A percentile compares a stretch with the other conserved stretches of the same genome.
These are phyloP conservation scores for Boloria selene DNA, from an alignment of 2,888 invertebrate species.

Conservation along the genomic window DNA sequence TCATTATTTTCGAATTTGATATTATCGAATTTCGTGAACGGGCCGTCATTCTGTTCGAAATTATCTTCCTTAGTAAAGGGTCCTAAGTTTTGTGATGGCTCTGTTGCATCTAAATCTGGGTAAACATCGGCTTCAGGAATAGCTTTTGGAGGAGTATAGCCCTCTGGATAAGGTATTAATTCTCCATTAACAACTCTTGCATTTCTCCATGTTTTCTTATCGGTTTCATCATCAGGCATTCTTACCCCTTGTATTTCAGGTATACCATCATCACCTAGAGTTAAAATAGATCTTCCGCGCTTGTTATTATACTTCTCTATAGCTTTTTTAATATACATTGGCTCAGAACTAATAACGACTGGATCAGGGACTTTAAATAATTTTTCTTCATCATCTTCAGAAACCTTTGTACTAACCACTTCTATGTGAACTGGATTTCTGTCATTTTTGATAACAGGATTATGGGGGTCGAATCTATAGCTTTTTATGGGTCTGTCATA, in stretches of 20 bases:
- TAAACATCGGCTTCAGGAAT: slow-evolving; percentile 82
- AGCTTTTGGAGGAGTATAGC: slow-evolving; percentile 84
- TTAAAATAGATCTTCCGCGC: slow-evolving; percentile 84
- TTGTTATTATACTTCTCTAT: slow-evolving; percentile 80
- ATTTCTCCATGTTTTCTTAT: slow-evolving; percentile 93
- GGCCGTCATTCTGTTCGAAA: slow-evolving; percentile 80
- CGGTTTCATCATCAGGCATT: slow-evolving; percentile 92
- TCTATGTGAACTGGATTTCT: slow-evolving; percentile 82
- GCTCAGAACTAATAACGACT: slow-evolving; percentile 85
- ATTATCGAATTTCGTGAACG: slow-evolving; percentile 84
- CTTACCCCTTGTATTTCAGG: slow-evolving; percentile 91
- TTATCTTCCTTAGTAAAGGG: slow-evolving; percentile 85
- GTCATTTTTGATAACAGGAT: slow-evolving; percentile 78
- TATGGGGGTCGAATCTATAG: slow-evolving; percentile 75
- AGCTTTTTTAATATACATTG: slow-evolving; percentile 81
- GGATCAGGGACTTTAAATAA: slow-evolving; percentile 85
- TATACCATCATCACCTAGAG: slow-evolving; percentile 87
- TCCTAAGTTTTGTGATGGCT: slow-evolving; percentile 73
- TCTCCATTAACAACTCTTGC: slow-evolving; percentile 93
- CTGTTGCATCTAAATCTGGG: slow-evolving; percentile 57
- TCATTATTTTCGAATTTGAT: slow-evolving; percentile 68
- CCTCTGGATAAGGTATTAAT: slow-evolving; percentile 88
- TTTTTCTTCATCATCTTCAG: slow-evolving; percentile 73
- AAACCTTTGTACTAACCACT: slow-evolving; percentile 75
- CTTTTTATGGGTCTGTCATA: slow-evolving; percentile 72